A percentile compares a stretch with the other conserved stretches of the same genome.
phyloP scores from a whole-genome alignment of 2,888 invertebrate genomes.

The Tachina grossa region DNA sequence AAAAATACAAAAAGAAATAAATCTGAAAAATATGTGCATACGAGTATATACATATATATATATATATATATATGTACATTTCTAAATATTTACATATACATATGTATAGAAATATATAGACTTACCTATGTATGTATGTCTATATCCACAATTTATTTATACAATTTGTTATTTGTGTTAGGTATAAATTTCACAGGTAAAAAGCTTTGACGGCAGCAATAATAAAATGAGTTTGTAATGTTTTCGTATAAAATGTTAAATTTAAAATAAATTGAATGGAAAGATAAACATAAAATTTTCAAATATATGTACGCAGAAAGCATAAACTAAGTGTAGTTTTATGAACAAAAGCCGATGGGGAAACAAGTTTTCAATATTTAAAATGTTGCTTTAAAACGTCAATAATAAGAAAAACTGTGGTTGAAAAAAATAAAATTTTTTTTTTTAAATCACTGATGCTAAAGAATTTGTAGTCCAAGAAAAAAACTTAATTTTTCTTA shows the following conservation, averaged over 20 bases:
- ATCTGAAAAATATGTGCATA: conserved; percentile 11
- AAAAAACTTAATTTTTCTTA: too few relatives aligned
- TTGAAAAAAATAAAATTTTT: too few relatives aligned
- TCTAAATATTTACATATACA: background rate
- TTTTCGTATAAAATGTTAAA: background rate
- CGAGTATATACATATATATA: too few relatives aligned
- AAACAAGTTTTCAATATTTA: too few relatives aligned
- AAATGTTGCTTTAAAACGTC: too few relatives aligned
- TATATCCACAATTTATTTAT: background rate
- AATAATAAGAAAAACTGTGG: too few relatives aligned
- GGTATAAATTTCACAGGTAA: conserved; percentile 28
- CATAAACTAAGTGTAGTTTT: background rate
- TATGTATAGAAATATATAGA: background rate
- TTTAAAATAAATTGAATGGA: background rate
- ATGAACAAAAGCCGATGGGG: too few relatives aligned
- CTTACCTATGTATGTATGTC: too few relatives aligned
- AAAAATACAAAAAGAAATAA: conserved; percentile 29
- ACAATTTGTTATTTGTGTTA: conserved; percentile 38
- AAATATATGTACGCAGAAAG: background rate
- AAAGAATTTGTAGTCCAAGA: too few relatives aligned
- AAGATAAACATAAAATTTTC: background rate
- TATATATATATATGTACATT: too few relatives aligned
- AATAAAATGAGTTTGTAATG: conserved; percentile 21
- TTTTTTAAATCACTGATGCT: too few relatives aligned
- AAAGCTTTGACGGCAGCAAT: conserved; percentile 11